phyloP scores from a whole-genome alignment of 1,140 invertebrate genomes.

The Euwallacea similis region DNA sequence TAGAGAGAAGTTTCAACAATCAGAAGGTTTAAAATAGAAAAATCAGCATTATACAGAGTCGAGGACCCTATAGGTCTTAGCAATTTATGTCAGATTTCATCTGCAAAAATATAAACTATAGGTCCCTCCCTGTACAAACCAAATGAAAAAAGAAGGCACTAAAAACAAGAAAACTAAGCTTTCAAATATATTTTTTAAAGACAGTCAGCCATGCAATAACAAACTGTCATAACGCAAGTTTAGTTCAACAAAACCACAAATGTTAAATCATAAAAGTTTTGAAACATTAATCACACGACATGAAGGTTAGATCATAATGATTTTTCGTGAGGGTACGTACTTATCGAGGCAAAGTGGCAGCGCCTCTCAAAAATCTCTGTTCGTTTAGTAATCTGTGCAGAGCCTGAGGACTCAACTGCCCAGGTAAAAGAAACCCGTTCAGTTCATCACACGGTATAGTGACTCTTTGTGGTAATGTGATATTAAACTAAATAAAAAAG shows the following conservation, averaged over 20 bases:
- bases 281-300: no score
- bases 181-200: no score
- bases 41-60: neutral
- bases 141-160: no score
- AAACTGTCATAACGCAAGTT: neutral
- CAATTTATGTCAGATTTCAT: no score
- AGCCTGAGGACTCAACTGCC: slow-evolving; percentile 49
- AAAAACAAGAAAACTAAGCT: no score
- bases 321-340: no score
- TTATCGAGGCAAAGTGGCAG: slow-evolving; percentile 47
- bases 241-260: slow-evolving; percentile 7
- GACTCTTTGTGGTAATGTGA: slow-evolving; percentile 52
- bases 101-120: no score
- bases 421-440: slow-evolving; percentile 48
- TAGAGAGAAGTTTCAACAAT: slow-evolving; percentile 31
- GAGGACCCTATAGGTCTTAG: no score
- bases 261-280: neutral
- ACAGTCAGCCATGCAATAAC: no score
- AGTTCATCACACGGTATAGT: slow-evolving; percentile 48
- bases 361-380: slow-evolving; percentile 38
- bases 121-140: no score
- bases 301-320: no score
- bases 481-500: slow-evolving; percentile 46
- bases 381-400: slow-evolving; percentile 43
- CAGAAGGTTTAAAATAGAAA: slow-evolving; percentile 1